Evolutionary conservation across 2,888 invertebrate genomes (phyloP).

Genomic region (Cotesia congregata): DNA sequence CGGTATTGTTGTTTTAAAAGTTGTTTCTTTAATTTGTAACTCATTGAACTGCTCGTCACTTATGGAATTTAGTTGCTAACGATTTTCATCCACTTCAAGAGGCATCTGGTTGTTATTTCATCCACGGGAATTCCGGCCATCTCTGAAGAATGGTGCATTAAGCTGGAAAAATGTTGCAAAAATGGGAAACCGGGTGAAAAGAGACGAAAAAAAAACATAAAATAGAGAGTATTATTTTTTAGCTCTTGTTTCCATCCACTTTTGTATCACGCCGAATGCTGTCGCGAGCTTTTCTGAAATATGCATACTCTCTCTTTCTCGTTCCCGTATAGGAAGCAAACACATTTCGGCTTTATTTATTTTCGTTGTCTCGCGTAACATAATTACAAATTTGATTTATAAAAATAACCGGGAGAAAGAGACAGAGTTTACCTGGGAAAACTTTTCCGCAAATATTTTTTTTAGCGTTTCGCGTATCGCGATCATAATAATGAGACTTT

Average conservation of each 20-base stretch:
- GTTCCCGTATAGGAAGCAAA: conserved; percentile 44
- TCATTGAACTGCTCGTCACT: neutral
- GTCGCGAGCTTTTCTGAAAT: conserved; percentile 19
- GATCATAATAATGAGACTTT: neutral
- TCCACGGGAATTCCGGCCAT: conserved; percentile 41
- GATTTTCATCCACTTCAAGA: conserved; percentile 33
- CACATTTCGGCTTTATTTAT: conserved; percentile 53
- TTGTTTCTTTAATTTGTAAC: conserved; percentile 4
- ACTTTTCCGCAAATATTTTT: conserved; percentile 20
- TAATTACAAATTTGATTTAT: conserved; percentile 63
- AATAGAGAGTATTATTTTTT: neutral
- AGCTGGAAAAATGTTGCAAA: conserved; percentile 42
- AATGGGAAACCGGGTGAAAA: conserved; percentile 32
- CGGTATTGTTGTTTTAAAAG: neutral
- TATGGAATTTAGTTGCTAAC: conserved; percentile 32
- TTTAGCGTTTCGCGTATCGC: neutral
- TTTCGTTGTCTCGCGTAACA: conserved; percentile 45
- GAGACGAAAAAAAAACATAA: conserved; percentile 48
- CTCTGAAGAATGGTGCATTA: conserved; percentile 43
- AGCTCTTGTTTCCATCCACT: conserved; percentile 6
- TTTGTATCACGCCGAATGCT: conserved; percentile 15
- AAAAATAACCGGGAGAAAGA: conserved; percentile 44
- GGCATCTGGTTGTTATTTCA: conserved; percentile 35
- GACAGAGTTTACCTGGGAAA: conserved; percentile 33
- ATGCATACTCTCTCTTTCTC: conserved; percentile 31